Conservation (phyloP, 2,888 invertebrate species). For the Drosophila eohydei region DNA sequence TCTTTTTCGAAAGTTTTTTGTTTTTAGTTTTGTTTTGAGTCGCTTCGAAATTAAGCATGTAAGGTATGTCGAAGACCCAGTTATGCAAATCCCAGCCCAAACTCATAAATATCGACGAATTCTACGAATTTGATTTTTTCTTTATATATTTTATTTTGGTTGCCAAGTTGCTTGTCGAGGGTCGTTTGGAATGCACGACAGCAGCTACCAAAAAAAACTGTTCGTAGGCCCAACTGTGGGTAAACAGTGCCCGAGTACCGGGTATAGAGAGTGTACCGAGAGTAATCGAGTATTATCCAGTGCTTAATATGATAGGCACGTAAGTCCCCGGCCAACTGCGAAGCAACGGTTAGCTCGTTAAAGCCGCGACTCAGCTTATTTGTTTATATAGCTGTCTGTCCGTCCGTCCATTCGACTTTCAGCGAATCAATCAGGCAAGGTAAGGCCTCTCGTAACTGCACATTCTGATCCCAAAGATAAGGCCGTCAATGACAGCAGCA, state of each 20-base stretch:
- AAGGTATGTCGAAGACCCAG: slow-evolving; percentile 81
- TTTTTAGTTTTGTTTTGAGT: background rate
- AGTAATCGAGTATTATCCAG: slow-evolving; percentile 39
- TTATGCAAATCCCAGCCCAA: slow-evolving; percentile 80
- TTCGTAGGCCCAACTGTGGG: slow-evolving; percentile 52
- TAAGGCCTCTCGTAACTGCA: slow-evolving; percentile 63
- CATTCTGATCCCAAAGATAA: slow-evolving; percentile 71
- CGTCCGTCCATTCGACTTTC: slow-evolving; percentile 63
- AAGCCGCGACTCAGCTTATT: slow-evolving; percentile 59
- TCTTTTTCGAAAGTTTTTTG: slow-evolving; percentile 64
- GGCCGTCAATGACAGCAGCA: slow-evolving; percentile 60
- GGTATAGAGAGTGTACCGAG: slow-evolving; percentile 27
- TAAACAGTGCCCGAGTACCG: slow-evolving; percentile 26
- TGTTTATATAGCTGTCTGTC: slow-evolving; percentile 43
- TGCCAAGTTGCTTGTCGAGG: slow-evolving; percentile 34
- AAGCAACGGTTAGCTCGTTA: slow-evolving; percentile 68
- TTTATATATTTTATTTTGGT: slow-evolving; percentile 10
- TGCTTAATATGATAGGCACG: slow-evolving; percentile 58
- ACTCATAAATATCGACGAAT: slow-evolving; percentile 77
- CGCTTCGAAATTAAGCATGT: slow-evolving; percentile 72
- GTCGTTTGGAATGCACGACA: slow-evolving; percentile 70
- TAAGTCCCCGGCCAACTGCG: slow-evolving; percentile 21
- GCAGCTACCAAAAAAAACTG: slow-evolving; percentile 65
- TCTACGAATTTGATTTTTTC: slow-evolving; percentile 63
- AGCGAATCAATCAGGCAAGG: slow-evolving; percentile 62